Base-by-base conservation (phyloP, 2,113 vertebrate genomes). In the Psettodes erumei region DNA sequence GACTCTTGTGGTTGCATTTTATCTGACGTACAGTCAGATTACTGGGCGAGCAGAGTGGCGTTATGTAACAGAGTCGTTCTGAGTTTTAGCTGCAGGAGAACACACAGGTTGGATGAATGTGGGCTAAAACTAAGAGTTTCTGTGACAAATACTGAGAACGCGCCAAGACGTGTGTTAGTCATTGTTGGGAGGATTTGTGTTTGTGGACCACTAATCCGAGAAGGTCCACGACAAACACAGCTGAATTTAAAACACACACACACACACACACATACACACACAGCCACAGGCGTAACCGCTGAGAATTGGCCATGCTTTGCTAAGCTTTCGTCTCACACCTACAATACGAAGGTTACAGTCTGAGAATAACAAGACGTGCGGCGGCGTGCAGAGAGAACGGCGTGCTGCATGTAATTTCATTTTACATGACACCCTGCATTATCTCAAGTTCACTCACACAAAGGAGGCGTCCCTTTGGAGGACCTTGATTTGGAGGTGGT, bases 301-400 rank as follows among this genome's bases (percentile, higher is more conserved):
- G 50, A 71, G 83, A 75, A 86, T 82, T 54, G 78, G 74, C 78
- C 78, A 78, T 56, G 81, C 76, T 80, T 80, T 71, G 67, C 81
- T 74, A 69, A 82, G 81, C 74, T 71, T 81, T 77, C 50, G 64
- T 68, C 79, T 82, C 79, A 77, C 76, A 73, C 73, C 81, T 79
- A 62, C 65, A 60, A 33, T 53, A 45, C 72, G 75, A 76, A 77
- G 69, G 83, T 78, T 88, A 62, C 53, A 76, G 71, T 65, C 27
- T 42, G 64, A 72, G 73, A 69, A 77, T 75, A 71, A 75, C 53
- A 50, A 78, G 80, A 48, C 45, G 67, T 6, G 8, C 45, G 6
- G 69, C 55, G 2, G 45, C 11, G 64, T 68, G 67, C 71, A 25
- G 71, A 38, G 79, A 70, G 82, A 71, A 35, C 54, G 11, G 42